Base-by-base conservation (phyloP, 2,797 vertebrate genomes). In the Urophycis tenuis region DNA sequence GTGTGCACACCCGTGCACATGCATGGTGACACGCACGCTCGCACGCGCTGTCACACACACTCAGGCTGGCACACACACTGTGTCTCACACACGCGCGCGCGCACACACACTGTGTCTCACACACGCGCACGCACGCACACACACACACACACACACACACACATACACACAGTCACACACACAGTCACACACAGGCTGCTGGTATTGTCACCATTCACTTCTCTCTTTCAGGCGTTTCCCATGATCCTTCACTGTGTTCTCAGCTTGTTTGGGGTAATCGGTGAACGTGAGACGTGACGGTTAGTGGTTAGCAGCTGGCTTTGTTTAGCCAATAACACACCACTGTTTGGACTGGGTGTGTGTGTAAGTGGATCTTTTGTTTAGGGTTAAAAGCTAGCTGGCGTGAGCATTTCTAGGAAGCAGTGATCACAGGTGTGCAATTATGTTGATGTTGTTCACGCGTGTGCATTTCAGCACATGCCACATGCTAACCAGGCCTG, bases 301-400 rank as follows among this genome's bases (percentile, higher is more conserved):
- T 92, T 91, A 93, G 90, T 87, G 82, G 89, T 82, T 86, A 88
- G 85, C 87, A 89, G 88, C 89, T 90, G 91, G 84, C 85, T 88
- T 88, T 92, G 91, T 91, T 92, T 92, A 89, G 85, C 88, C 91
- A 91, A 90, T 91, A 91, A 92, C 87, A 90, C 82, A 80, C 34
- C 77, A 84, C 81, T 76, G 86, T 79, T 79, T 60, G 36, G 76
- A 84, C 82, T 76, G n/a, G 22, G 53, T 60, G 53, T 25, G 53
- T 60, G 53, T 60, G 53, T 60, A 25, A 8, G 53, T 60, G 22
- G 1, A 19, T 60, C 2, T 41, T n/a, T 25, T 60, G 53, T n/a
- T 60, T 25, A 25, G 53, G 49, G 53, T 60, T 60, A 25, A 60
- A 60, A 60, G 53, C 22, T 60, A 8, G 5, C n/a, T 60, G 19